Percentiles rank a stretch among this genome's conserved stretches.
Conservation (phyloP, 92 coral and sea anemone genomes). For the Blastomussa wellsi region DNA sequence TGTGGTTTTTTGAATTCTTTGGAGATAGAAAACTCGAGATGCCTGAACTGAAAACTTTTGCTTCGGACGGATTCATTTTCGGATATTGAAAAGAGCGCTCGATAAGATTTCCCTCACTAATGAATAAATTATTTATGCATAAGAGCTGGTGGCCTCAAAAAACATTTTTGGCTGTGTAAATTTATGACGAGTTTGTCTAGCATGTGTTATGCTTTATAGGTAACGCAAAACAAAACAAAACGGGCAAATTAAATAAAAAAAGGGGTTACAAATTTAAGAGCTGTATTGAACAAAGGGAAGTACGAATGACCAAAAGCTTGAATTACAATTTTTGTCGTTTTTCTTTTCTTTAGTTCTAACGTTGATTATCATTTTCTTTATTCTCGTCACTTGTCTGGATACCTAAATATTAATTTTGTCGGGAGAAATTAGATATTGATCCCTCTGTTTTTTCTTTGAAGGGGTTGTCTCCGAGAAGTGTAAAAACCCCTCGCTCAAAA, state of each 20-base stretch:
- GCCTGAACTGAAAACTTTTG: slow-evolving; percentile 41
- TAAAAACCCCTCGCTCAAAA: too few species aligned
- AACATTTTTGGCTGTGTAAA: slow-evolving; percentile 13
- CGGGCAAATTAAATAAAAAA: background rate
- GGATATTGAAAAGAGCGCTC: background rate
- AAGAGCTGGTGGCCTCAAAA: slow-evolving; percentile 28
- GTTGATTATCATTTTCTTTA: background rate
- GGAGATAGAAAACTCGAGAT: slow-evolving; percentile 17
- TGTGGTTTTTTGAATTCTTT: slow-evolving; percentile 24
- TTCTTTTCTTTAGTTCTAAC: too few species aligned
- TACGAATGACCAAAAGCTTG: background rate
- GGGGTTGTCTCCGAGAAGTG: background rate
- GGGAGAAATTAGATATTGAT: background rate
- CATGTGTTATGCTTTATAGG: background rate
- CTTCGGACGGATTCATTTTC: slow-evolving; percentile 43
- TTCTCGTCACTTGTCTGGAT: background rate
- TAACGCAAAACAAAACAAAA: background rate
- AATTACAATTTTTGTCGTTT: background rate
- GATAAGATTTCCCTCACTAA: background rate
- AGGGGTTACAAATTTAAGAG: background rate
- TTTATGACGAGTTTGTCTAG: background rate
- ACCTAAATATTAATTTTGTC: too few species aligned
- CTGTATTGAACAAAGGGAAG: background rate
- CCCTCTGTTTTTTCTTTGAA: background rate
- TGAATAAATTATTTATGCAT: slow-evolving; percentile 26